phyloP scores from a whole-genome alignment of 2,888 invertebrate genomes.

The Drosophila borealis region DNA sequence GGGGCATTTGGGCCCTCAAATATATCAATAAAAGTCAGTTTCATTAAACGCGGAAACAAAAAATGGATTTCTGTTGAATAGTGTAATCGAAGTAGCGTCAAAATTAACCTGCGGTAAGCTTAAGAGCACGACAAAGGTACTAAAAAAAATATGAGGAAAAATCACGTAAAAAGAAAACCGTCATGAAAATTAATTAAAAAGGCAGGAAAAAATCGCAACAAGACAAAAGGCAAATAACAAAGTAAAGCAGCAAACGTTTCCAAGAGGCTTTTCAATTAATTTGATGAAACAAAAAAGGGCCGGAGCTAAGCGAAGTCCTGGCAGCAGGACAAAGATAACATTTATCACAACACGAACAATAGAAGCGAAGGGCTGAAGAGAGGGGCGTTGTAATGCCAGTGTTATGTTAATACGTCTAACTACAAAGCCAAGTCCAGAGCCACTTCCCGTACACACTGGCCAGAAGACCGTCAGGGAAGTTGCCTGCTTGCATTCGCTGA shows the following conservation, averaged over 20 bases:
- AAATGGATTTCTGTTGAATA: too few relatives aligned
- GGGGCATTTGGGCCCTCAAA: too few relatives aligned
- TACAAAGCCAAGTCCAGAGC: conserved; percentile 32
- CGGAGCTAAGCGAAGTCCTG: conserved; percentile 11
- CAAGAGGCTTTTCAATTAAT: conserved; percentile 65
- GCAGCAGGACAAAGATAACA: conserved; percentile 54
- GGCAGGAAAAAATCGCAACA: conserved; percentile 41
- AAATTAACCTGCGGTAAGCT: conserved; percentile 41
- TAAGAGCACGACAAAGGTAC: conserved; percentile 26
- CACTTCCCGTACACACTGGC: conserved; percentile 34
- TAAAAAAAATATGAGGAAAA: conserved; percentile 7
- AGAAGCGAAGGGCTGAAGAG: conserved; percentile 13
- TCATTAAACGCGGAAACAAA: too few relatives aligned
- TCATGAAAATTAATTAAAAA: conserved; percentile 71
- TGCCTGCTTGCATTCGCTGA: conserved; percentile 40
- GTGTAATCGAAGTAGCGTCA: conserved; percentile 30
- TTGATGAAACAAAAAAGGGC: conserved; percentile 51
- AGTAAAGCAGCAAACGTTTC: conserved; percentile 29
- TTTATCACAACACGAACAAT: conserved; percentile 66
- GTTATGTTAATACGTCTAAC: conserved; percentile 60
- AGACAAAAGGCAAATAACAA: conserved; percentile 64
- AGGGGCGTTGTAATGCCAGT: conserved; percentile 21
- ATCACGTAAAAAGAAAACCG: conserved; percentile 8
- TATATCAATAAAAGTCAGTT: too few relatives aligned
- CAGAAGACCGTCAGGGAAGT: conserved; percentile 32